phyloP scores from a whole-genome alignment of 2,113 vertebrate genomes.

The Lates calcarifer region DNA sequence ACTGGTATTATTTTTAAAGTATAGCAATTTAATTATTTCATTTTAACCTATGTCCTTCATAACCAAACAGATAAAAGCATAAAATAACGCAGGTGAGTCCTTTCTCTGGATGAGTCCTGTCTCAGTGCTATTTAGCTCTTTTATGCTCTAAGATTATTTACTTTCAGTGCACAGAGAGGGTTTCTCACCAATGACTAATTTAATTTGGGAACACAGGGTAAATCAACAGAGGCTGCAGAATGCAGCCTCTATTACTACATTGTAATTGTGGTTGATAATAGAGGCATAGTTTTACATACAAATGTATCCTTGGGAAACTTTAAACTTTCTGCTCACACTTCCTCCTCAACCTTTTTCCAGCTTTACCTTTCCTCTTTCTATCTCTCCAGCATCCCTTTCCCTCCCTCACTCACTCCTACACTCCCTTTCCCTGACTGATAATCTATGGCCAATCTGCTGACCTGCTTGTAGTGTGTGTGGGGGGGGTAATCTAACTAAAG shows the following conservation, averaged over 20 bases:
- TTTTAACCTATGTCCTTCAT: too few species aligned
- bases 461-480: constrained; percentile 55
- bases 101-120: background rate
- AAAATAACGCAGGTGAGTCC: background rate
- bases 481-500: constrained; percentile 70
- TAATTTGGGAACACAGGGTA: constrained; percentile 9
- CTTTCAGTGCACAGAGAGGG: constrained; percentile 5
- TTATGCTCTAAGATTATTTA: background rate
- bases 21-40: too few species aligned
- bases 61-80: background rate
- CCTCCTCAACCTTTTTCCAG: background rate
- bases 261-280: constrained; percentile 1
- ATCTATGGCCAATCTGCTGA: constrained; percentile 55
- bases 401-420: background rate
- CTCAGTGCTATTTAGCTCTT: background rate
- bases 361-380: background rate
- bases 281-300: background rate
- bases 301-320: background rate
- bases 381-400: background rate
- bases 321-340: constrained; percentile 9
- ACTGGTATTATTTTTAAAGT: too few species aligned
- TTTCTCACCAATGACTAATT: constrained; percentile 31
- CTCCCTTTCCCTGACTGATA: constrained; percentile 24
- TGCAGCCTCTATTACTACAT: background rate
- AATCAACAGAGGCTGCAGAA: constrained; percentile 9